A percentile compares a stretch with the other conserved stretches of the same genome.
Conservation (phyloP, 2,113 vertebrate genomes). For the Pygoscelis adeliae region DNA sequence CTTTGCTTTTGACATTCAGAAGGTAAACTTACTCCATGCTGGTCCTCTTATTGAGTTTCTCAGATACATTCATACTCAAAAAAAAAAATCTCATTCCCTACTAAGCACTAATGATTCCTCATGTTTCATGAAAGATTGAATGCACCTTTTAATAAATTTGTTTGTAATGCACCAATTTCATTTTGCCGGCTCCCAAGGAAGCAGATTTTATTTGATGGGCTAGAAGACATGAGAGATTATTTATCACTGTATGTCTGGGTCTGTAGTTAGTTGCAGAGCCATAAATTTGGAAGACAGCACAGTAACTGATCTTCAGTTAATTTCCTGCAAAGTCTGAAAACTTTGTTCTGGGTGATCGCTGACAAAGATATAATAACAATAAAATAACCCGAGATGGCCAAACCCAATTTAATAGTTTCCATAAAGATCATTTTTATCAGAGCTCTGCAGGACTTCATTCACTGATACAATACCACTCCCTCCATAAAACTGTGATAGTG, state of each 20-base stretch:
- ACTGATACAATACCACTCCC: not conserved
- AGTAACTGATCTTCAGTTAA: slow-evolving; percentile 26
- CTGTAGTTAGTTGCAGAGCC: slow-evolving; percentile 7
- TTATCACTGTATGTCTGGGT: not conserved
- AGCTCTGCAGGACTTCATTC: not conserved
- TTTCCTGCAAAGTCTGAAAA: slow-evolving; percentile 53
- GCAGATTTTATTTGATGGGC: slow-evolving; percentile 30
- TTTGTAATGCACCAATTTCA: slow-evolving; percentile 32
- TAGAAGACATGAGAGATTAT: not conserved
- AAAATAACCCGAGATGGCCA: not conserved
- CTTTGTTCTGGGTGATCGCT: not conserved
- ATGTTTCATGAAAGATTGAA: not conserved
- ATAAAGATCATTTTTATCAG: slow-evolving; percentile 1
- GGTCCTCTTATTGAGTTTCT: not conserved
- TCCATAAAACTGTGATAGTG: not conserved
- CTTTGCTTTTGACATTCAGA: slow-evolving; percentile 42
- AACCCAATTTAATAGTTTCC: not conserved
- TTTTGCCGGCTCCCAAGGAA: slow-evolving; percentile 27
- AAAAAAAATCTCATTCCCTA: not conserved
- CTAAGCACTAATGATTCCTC: slow-evolving; percentile 6
- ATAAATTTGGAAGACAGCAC: slow-evolving; percentile 42
- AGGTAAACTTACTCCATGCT: not conserved
- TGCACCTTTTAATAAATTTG: slow-evolving; percentile 37
- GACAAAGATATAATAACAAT: slow-evolving; percentile 34
- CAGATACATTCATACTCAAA: not conserved